Evolutionary conservation across 2,113 vertebrate species (phyloP).

Genomic region (Ptilonorhynchus violaceus): DNA sequence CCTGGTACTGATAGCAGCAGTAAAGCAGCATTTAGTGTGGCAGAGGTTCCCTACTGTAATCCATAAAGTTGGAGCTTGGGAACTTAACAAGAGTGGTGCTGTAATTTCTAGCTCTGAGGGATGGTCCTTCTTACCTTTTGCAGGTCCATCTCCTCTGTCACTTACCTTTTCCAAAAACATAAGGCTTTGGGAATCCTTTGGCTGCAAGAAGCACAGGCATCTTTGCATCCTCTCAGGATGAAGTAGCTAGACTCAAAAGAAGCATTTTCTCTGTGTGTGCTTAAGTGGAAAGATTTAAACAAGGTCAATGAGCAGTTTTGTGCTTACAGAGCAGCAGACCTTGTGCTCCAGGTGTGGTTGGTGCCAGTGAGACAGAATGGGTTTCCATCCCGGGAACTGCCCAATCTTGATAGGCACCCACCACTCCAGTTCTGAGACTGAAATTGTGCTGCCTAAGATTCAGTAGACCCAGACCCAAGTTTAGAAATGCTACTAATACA

Average conservation of each 20-base stretch:
- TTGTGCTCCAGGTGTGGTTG: background rate
- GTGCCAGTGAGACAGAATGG: background rate
- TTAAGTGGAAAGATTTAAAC: background rate
- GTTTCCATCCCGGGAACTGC: background rate
- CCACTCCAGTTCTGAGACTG: background rate
- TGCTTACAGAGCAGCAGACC: background rate
- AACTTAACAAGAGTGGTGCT: background rate
- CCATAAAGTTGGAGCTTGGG: background rate
- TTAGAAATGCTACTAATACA: background rate
- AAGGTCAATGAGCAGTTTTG: background rate
- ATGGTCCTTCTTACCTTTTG: background rate
- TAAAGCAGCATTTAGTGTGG: background rate
- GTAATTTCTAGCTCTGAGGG: background rate
- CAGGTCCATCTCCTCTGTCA: background rate
- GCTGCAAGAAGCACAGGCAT: background rate
- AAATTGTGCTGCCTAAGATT: background rate
- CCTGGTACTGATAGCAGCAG: background rate
- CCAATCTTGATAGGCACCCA: background rate
- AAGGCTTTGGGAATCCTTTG: background rate
- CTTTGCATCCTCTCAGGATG: background rate
- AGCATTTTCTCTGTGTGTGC: background rate
- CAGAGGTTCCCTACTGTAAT: background rate
- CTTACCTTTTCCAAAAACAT: conserved; percentile 14
- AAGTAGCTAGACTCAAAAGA: background rate
- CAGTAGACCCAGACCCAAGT: background rate